phyloP scores from a whole-genome alignment of 2,888 invertebrate species.

The Odontothrips loti region DNA sequence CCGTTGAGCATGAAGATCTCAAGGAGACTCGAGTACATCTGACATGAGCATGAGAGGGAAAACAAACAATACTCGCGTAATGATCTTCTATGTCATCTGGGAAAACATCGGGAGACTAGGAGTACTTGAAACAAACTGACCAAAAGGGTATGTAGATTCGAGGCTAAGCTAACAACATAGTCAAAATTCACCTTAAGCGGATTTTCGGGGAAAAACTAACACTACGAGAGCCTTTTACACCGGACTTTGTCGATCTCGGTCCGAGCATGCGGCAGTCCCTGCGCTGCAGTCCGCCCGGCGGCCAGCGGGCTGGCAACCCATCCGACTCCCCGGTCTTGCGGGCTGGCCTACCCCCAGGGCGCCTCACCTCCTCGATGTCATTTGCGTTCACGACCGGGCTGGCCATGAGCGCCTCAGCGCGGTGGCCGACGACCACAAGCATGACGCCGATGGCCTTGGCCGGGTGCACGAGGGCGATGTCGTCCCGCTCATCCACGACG shows the following conservation, averaged over 20 bases:
- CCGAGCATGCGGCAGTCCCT: too few species aligned
- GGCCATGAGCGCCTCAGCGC: conserved; percentile 7
- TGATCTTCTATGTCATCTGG: too few species aligned
- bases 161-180: too few species aligned
- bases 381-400: background rate
- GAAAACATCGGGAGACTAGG: too few species aligned
- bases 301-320: background rate
- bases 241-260: too few species aligned
- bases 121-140: too few species aligned
- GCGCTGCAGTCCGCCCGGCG: too few species aligned
- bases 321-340: background rate
- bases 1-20: background rate
- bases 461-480: background rate
- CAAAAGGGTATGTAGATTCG: too few species aligned
- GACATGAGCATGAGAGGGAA: background rate
- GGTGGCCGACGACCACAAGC: background rate
- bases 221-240: too few species aligned
- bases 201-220: too few species aligned
- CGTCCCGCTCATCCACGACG: background rate
- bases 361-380: background rate
- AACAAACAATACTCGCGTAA: background rate
- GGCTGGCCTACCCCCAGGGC: background rate
- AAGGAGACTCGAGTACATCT: background rate
- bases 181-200: too few species aligned
- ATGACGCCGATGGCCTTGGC: background rate